These are phyloP conservation scores for Dendrocincla fuliginosa DNA, from an alignment of 2,797 vertebrate species.

Conservation along the genomic window DNA sequence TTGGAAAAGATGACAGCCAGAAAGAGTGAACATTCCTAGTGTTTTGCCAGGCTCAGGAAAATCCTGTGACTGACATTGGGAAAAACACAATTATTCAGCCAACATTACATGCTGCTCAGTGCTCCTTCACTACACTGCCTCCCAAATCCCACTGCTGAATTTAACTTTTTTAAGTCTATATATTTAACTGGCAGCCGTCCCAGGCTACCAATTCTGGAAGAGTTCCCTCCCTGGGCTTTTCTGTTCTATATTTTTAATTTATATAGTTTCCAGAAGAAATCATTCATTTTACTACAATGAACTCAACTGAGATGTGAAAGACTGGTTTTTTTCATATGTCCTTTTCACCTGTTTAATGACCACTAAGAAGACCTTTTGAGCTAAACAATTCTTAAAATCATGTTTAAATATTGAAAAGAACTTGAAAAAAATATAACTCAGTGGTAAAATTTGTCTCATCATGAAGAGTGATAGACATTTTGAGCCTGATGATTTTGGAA, in stretches of 20 bases:
- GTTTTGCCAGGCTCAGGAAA: not conserved
- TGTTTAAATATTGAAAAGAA: not conserved
- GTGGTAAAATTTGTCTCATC: not conserved
- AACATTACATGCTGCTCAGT: not conserved
- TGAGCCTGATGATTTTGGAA: not conserved
- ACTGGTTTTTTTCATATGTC: not conserved
- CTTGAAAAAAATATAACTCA: not conserved
- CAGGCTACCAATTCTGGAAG: not conserved
- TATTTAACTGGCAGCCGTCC: not conserved
- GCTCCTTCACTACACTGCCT: conserved; percentile 19
- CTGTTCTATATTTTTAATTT: not conserved
- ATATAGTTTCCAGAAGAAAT: not conserved
- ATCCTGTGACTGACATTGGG: not conserved
- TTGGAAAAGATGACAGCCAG: not conserved
- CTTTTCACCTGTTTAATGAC: not conserved
- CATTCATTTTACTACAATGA: not conserved
- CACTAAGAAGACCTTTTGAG: not conserved
- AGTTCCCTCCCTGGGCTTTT: not conserved
- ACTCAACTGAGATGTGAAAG: not conserved
- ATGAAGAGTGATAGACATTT: not conserved
- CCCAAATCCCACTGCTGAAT: not conserved
- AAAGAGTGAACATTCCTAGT: not conserved
- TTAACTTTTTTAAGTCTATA: not conserved
- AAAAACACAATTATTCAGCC: conserved; percentile 3
- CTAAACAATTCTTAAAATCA: not conserved